phyloP scores from a whole-genome alignment of 2,797 vertebrate genomes.

The Malurus splendens region DNA sequence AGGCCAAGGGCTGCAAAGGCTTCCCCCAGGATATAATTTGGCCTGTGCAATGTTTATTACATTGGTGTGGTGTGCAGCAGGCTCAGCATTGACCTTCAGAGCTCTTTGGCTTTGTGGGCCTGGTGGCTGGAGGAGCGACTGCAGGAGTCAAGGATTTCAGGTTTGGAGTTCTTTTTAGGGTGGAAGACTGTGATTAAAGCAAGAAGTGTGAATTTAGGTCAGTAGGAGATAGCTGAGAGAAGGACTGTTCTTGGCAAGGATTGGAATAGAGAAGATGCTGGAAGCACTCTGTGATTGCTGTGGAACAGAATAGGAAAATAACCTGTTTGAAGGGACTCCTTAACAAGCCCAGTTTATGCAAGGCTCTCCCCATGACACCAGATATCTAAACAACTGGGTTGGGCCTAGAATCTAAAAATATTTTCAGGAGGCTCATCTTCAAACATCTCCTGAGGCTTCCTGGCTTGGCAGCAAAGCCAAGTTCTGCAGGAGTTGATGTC shows the following conservation, averaged over 20 bases:
- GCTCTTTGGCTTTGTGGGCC: not conserved
- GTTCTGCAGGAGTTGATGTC: not conserved
- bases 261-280: not conserved
- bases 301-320: not conserved
- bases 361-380: not conserved
- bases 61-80: not conserved
- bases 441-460: not conserved
- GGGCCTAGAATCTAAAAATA: not conserved
- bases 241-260: not conserved
- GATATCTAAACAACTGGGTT: not conserved
- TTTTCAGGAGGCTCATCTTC: not conserved
- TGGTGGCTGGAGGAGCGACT: not conserved
- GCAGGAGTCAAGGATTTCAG: not conserved
- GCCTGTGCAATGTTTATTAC: not conserved
- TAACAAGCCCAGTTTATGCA: not conserved
- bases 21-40: conserved; percentile 20
- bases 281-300: not conserved
- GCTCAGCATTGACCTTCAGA: conserved; percentile 14
- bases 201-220: not conserved
- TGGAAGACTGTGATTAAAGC: not conserved
- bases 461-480: not conserved
- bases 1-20: not conserved
- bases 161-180: not conserved
- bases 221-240: not conserved
- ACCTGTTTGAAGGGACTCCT: not conserved